Base-by-base conservation (phyloP, 2,888 invertebrate species). In the Eretmocerus hayati region DNA sequence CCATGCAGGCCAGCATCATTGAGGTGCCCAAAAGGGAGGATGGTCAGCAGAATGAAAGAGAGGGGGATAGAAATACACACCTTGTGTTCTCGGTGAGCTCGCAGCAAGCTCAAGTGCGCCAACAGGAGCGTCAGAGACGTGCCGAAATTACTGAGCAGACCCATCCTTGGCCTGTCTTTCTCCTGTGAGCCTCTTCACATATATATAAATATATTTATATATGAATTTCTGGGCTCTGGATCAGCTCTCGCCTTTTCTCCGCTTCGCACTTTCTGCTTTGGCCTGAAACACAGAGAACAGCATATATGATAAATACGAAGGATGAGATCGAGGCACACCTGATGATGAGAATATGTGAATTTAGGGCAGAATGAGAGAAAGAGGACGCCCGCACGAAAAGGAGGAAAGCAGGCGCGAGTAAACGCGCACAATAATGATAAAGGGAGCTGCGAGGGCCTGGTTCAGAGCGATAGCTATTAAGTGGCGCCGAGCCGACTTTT, bases 71-170 rank as follows among this genome's bases (percentile, higher is more conserved):
- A 15, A 35, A 43, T 42, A 57, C 59, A 19, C 51, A 70, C 70
- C 67, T 71, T 71, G 58, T 71, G 71, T 51, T 70, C 71, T 30
- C 70, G 67, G 59, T 71, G 68, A 23, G 69, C 71, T 35, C 59
- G 56, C 18, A 65, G 50, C n/a, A 62, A 46, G 37, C 56, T 57
- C 47, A 60, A 58, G 42, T 63, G 60, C 42, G 62, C 53, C 42
- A 61, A 48, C 46, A 69, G 56, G 46, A 66, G 50, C 41, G 62
- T 52, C 53, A 60, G 54, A 11, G 57, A 53, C 49, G 59, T 49
- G 41, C 56, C 47, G 40, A 62, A 48, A 53, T 53, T 60, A 58
- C 62, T 39, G 43, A 54, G 48, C 43, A 43, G 18, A 5, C 8
- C 44, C 35, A 9, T 20, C 36, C 19, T 20, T 32, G n/a, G n/a